Conservation (phyloP, 2,113 vertebrate genomes). For the Diphyllodes magnificus region DNA sequence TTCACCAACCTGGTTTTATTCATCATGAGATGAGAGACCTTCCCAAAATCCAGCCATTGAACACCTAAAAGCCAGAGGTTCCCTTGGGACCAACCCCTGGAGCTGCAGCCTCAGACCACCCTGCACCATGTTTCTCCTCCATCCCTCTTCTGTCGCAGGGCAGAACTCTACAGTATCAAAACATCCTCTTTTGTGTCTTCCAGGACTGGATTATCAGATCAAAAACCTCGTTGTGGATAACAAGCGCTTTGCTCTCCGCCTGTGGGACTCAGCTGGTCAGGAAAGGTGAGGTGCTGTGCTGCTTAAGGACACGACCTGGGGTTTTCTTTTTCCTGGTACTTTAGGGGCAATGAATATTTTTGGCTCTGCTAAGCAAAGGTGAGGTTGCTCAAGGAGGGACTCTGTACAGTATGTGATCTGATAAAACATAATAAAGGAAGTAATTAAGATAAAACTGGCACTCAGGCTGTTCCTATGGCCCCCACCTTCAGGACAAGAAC, state of each 20-base stretch:
- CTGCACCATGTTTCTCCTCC: neutral
- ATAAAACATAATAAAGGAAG: neutral
- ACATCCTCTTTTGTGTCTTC: neutral
- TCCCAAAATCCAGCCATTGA: neutral
- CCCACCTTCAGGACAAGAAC: neutral
- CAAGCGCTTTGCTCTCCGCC: slow-evolving; percentile 74
- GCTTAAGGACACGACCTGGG: neutral
- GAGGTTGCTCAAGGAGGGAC: neutral
- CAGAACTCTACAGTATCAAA: neutral
- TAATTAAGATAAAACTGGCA: neutral
- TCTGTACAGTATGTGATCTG: neutral
- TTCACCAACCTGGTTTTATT: neutral
- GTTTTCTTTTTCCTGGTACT: neutral
- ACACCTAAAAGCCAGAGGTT: neutral
- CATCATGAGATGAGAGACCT: neutral
- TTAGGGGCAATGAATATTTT: neutral
- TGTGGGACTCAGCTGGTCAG: slow-evolving; percentile 97
- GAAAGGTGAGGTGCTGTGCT: slow-evolving; percentile 77
- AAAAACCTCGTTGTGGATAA: slow-evolving; percentile 81
- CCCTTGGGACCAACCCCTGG: neutral
- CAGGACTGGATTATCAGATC: slow-evolving; percentile 85
- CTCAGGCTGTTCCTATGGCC: neutral
- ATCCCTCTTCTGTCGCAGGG: neutral
- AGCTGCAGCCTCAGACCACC: neutral
- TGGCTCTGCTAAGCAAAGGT: neutral